Evolutionary conservation across 2,113 vertebrate species (phyloP).

Genomic region (Antechinus flavipes): DNA sequence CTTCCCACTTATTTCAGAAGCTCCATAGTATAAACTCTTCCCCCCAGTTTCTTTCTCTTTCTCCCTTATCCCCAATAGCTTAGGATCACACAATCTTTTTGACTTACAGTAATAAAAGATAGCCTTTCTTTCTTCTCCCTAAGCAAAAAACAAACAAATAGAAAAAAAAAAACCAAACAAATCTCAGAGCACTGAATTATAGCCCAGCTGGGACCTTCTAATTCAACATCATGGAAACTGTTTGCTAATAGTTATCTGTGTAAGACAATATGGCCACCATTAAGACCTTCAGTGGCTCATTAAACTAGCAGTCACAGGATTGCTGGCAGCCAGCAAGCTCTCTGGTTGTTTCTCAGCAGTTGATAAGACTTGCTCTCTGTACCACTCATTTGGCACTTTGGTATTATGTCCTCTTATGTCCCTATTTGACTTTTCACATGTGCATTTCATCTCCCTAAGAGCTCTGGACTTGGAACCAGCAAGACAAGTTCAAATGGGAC

Average conservation of each 20-base stretch:
- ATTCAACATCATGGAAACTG: not conserved
- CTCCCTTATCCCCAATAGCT: not conserved
- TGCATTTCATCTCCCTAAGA: not conserved
- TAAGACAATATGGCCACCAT: not conserved
- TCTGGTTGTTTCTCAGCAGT: not conserved
- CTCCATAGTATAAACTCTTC: not conserved
- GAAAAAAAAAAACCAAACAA: not conserved
- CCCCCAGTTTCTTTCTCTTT: not conserved
- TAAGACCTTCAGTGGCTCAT: conserved; percentile 2
- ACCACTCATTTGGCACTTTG: not conserved
- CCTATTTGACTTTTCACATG: not conserved
- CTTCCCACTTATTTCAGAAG: not conserved
- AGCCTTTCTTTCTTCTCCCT: not conserved
- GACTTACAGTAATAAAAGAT: not conserved
- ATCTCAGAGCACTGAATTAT: not conserved
- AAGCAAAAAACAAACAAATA: not conserved
- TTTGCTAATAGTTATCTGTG: conserved; percentile 4
- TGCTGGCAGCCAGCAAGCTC: not conserved
- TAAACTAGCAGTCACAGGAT: not conserved
- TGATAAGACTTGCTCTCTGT: not conserved
- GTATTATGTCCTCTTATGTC: not conserved
- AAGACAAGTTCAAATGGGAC: not conserved
- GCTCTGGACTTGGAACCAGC: not conserved
- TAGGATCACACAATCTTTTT: not conserved
- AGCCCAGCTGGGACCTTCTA: not conserved